These are phyloP conservation scores for Lucinisca nassula DNA, from an alignment of 2,888 invertebrate species.

Conservation along the genomic window DNA sequence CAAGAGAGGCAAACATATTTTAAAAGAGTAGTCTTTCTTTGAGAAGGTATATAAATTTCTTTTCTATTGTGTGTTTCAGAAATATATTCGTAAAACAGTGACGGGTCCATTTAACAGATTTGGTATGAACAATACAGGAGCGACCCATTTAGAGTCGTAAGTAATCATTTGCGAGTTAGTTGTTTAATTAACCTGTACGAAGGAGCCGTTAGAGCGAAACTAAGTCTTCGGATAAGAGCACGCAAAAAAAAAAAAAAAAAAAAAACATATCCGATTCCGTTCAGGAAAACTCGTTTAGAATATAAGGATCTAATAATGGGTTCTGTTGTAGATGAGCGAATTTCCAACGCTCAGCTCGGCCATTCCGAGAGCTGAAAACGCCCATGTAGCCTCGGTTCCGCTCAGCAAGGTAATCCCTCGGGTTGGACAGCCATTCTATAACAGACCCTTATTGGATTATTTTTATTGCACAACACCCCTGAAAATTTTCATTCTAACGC, in stretches of 20 bases:
- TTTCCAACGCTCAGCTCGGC: not conserved
- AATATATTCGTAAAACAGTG: constrained; percentile 73
- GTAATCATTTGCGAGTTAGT: constrained; percentile 23
- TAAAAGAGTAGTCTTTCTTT: not conserved
- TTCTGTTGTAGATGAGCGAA: not conserved
- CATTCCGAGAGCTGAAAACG: no score
- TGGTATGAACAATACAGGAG: constrained; percentile 75
- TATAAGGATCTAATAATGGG: not conserved
- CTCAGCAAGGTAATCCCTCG: no score
- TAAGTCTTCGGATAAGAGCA: no score
- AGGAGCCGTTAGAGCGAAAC: not conserved
- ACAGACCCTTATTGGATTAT: no score
- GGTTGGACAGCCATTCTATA: no score
- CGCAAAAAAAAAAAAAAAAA: no score
- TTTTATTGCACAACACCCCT: no score
- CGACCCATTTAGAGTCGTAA: constrained; percentile 77
- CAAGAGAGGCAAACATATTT: not conserved
- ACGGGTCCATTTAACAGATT: constrained; percentile 63
- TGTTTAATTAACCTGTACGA: not conserved
- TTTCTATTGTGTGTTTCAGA: constrained; percentile 65
- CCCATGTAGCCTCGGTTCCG: no score
- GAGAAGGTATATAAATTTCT: not conserved
- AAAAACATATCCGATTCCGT: no score
- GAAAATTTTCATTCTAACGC: no score
- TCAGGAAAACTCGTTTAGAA: not conserved